A percentile compares a stretch with the other conserved stretches of the same genome.
phyloP scores from a whole-genome alignment of 35 echinoderm and acorn worm species.

The Nesometra sesokonis region DNA sequence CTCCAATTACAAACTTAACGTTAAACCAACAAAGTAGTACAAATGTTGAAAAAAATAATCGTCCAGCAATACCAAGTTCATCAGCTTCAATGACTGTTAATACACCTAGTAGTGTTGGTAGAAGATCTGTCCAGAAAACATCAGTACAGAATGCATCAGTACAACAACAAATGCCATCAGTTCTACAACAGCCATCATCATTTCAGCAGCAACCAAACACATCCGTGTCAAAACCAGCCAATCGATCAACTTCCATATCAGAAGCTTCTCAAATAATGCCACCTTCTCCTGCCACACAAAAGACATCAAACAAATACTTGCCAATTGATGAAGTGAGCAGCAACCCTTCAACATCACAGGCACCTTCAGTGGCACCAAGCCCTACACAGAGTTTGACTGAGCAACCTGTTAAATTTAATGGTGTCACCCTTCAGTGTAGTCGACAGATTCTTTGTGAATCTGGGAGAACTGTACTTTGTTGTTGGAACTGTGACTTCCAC shows the following conservation, averaged over 20 bases:
- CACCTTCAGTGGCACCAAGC: conserved; percentile 6
- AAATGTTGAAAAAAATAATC: too few relatives aligned
- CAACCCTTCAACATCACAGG: neutral
- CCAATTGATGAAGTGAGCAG: neutral
- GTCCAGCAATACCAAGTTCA: neutral
- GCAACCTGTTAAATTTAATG: conserved; percentile 87
- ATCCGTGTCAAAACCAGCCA: neutral
- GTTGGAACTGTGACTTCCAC: conserved; percentile 95
- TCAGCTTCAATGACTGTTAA: neutral
- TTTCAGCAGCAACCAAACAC: neutral
- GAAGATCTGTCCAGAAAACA: neutral
- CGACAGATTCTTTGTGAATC: conserved; percentile 89
- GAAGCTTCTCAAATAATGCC: neutral
- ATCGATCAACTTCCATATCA: neutral
- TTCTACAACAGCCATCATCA: conserved; percentile 1
- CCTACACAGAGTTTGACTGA: conserved; percentile 17
- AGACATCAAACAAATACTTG: neutral
- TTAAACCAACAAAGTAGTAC: neutral
- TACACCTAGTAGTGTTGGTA: neutral
- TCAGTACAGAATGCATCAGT: neutral
- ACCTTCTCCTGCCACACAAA: conserved; percentile 19
- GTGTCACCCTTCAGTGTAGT: conserved; percentile 68
- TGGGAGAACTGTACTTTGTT: conserved; percentile 86
- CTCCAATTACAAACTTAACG: neutral
- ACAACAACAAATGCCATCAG: neutral